These are phyloP conservation scores for Malurus splendens DNA, from an alignment of 2,797 vertebrate genomes.

Conservation along the genomic window DNA sequence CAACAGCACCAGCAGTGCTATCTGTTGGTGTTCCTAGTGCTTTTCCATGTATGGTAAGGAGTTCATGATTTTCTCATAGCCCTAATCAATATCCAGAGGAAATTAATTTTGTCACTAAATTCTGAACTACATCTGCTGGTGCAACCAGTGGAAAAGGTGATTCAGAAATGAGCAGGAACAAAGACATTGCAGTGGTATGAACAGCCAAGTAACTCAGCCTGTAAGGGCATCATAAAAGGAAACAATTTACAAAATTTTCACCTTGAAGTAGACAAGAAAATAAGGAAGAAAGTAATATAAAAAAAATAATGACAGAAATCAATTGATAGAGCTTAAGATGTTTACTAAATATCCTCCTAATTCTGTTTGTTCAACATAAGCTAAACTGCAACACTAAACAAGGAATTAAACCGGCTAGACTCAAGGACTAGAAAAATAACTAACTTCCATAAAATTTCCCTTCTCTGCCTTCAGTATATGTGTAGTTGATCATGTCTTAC, in stretches of 20 bases:
- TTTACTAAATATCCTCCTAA: not conserved
- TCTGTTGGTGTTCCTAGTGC: not conserved
- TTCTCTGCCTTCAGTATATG: not conserved
- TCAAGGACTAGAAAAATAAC: not conserved
- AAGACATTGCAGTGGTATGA: not conserved
- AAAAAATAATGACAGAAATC: not conserved
- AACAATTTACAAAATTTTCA: not conserved
- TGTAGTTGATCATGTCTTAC: not conserved
- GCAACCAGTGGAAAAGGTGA: not conserved
- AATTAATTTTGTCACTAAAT: not conserved
- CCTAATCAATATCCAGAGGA: not conserved
- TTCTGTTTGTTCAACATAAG: not conserved
- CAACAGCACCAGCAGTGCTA: not conserved
- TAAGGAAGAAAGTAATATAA: not conserved
- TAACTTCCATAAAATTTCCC: not conserved
- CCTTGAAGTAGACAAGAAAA: not conserved
- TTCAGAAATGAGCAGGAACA: not conserved
- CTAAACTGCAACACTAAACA: not conserved
- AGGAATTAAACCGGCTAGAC: not conserved
- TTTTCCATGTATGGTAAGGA: not conserved
- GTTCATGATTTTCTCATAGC: not conserved
- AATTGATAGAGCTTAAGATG: not conserved
- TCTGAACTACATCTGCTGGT: fast-evolving
- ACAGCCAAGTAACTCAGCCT: not conserved
- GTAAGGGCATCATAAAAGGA: not conserved